Percentiles rank a stretch among this genome's conserved stretches.
These are phyloP conservation scores for Dromas ardeola DNA, from an alignment of 2,113 vertebrate species.

Conservation along the genomic window DNA sequence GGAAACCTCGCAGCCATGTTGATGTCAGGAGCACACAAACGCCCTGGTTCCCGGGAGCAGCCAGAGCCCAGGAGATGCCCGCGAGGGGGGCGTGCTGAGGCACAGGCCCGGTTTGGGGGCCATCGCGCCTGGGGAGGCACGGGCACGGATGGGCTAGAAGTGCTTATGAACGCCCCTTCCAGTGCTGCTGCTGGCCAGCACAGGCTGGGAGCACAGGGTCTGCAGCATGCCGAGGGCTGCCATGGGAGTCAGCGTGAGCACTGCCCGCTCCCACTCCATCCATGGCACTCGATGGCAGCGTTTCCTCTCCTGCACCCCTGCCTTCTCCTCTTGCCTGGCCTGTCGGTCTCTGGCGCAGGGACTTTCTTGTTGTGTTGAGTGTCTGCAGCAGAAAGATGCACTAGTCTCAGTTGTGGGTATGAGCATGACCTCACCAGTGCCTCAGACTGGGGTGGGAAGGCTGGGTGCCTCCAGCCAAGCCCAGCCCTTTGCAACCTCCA, in stretches of 20 bases:
- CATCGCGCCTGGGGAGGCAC: fast-evolving
- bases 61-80: not conserved
- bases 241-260: fast-evolving
- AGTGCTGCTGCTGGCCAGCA: not conserved
- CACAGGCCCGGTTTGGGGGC: fast-evolving
- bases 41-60: not conserved
- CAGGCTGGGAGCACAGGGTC: not conserved
- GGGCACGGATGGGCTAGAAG: not conserved
- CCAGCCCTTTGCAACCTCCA: not conserved
- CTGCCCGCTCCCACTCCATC: not conserved
- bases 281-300: not conserved
- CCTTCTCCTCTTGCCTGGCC: no score
- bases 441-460: not conserved
- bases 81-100: fast-evolving
- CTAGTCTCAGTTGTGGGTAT: not conserved
- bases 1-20: constrained; percentile 47
- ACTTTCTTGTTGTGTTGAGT: fast-evolving
- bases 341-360: not conserved
- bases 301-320: not conserved
- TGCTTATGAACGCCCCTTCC: not conserved
- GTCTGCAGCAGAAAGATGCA: not conserved
- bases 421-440: not conserved
- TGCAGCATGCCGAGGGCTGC: not conserved
- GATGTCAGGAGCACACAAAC: not conserved
- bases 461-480: not conserved